phyloP scores from a whole-genome alignment of 2,888 invertebrate genomes.

The Mythimna albipuncta region DNA sequence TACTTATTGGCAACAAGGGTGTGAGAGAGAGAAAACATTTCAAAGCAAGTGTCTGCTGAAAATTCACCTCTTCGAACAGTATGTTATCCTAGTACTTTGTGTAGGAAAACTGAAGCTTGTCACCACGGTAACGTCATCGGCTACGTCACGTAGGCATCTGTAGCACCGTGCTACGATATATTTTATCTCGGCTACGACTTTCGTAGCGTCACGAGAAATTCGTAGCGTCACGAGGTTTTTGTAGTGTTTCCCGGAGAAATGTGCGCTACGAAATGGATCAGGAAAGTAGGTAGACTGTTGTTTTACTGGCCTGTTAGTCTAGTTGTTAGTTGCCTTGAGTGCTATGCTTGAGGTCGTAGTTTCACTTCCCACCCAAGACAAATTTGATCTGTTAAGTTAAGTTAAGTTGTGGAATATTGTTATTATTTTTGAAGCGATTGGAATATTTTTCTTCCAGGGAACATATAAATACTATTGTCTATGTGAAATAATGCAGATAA shows the following conservation, averaged over 20 bases:
- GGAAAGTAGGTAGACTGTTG: neutral
- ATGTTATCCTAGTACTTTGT: slow-evolving; percentile 26
- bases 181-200: neutral
- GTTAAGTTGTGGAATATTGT: no score
- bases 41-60: neutral
- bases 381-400: no score
- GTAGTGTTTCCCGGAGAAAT: slow-evolving; percentile 7
- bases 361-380: no score
- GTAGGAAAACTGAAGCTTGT: slow-evolving; percentile 14
- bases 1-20: neutral
- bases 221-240: slow-evolving; percentile 8
- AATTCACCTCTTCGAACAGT: neutral
- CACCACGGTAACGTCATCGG: slow-evolving; percentile 27
- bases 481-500: no score
- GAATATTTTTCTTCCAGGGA: no score
- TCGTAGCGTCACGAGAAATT: slow-evolving; percentile 14
- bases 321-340: no score
- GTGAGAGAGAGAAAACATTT: slow-evolving; percentile 18
- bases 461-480: no score
- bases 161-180: neutral
- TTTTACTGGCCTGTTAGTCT: no score
- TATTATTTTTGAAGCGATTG: no score
- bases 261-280: slow-evolving; percentile 6
- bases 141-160: slow-evolving; percentile 23
- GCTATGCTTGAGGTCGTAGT: no score